Conservation (phyloP, 30 jellyfish, hydroid and myxozoan species). For the Hydractinia symbiolongicarpus region DNA sequence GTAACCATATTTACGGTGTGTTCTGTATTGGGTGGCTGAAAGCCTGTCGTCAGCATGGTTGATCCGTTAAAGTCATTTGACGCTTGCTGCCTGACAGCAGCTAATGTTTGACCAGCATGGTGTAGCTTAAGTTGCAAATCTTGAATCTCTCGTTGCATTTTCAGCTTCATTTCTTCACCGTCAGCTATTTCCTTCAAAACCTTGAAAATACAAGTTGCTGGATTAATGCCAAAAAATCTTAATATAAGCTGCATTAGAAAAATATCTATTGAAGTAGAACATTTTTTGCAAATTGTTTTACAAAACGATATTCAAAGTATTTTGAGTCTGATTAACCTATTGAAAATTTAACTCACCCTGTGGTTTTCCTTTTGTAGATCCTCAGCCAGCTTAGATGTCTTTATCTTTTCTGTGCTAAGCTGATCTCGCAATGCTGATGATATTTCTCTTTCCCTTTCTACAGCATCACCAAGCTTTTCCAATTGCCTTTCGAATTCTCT, state of each 20-base stretch:
- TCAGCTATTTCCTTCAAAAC: conserved; percentile 27
- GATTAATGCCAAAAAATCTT: not conserved
- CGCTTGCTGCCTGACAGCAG: conserved; percentile 48
- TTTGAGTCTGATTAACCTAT: no score
- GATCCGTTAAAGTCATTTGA: conserved; percentile 21
- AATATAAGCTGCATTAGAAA: not conserved
- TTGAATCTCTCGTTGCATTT: conserved; percentile 36
- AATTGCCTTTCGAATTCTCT: conserved; percentile 52
- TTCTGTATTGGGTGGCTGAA: not conserved
- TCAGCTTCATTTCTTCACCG: conserved; percentile 36
- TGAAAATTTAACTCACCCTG: conserved; percentile 19
- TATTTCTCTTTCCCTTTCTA: conserved; percentile 54
- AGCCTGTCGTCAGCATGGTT: not conserved
- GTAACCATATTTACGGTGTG: not conserved
- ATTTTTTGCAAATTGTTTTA: no score
- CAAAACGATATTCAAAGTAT: no score
- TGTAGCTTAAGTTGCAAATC: conserved; percentile 67
- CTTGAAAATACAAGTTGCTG: conserved; percentile 11
- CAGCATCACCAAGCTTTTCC: conserved; percentile 42
- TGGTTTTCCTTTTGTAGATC: conserved; percentile 36
- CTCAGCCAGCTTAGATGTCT: conserved; percentile 27
- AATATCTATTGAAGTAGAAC: no score
- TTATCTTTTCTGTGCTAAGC: conserved; percentile 46
- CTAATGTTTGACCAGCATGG: conserved; percentile 67
- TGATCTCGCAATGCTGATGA: conserved; percentile 32